Conservation (phyloP, 2,113 vertebrate genomes). For the Gambusia affinis region DNA sequence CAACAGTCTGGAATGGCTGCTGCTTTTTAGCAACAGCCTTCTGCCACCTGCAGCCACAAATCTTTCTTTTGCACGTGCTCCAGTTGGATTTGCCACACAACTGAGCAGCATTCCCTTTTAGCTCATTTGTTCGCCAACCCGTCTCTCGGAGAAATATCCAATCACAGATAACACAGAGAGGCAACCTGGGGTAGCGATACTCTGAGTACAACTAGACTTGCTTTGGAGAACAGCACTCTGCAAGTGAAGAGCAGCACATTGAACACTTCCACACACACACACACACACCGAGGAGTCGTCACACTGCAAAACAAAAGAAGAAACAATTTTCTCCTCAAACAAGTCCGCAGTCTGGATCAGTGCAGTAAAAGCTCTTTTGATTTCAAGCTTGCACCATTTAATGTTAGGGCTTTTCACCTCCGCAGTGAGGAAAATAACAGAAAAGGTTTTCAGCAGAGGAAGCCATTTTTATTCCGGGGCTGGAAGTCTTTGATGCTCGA, state of each 20-base stretch:
- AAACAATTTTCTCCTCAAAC: conserved; percentile 11
- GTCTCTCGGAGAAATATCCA: neutral
- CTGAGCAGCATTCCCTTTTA: neutral
- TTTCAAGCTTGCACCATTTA: conserved; percentile 11
- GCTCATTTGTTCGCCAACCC: neutral
- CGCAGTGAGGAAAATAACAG: conserved; percentile 34
- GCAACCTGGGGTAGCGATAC: neutral
- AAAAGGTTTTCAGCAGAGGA: neutral
- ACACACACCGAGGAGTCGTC: no score
- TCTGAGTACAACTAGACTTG: neutral
- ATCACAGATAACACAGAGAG: neutral
- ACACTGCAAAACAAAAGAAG: no score
- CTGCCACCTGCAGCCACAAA: neutral
- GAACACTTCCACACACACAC: no score
- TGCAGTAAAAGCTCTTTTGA: conserved; percentile 9
- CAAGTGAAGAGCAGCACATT: neutral
- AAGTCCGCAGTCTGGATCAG: conserved; percentile 37
- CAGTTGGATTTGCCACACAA: neutral
- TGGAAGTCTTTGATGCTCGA: neutral
- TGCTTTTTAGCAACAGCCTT: no score
- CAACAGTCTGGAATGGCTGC: no score
- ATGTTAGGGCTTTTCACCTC: conserved; percentile 24
- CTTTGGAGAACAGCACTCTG: neutral
- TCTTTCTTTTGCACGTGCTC: neutral
- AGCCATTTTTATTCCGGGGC: neutral